Percentiles rank a stretch among this genome's conserved stretches.
These are phyloP conservation scores for Telenomus remus DNA, from an alignment of 1,140 invertebrate genomes.

Conservation along the genomic window DNA sequence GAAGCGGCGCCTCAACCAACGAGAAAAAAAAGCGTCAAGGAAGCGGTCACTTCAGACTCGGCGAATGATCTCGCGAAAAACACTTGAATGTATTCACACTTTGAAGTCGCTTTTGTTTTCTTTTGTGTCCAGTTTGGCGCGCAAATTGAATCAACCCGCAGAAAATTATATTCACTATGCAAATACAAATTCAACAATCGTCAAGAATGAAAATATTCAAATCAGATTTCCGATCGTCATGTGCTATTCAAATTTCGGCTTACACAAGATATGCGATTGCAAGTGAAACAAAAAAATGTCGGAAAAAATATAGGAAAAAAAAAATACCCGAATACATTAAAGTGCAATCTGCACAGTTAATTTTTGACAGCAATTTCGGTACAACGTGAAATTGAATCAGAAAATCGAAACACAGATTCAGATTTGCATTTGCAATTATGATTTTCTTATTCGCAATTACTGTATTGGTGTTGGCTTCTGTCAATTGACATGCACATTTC, in stretches of 20 bases:
- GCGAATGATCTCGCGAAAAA: slow-evolving; percentile 14
- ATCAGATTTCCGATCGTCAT: slow-evolving; percentile 43
- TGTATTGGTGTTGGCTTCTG: background rate
- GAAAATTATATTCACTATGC: slow-evolving; percentile 42
- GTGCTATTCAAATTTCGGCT: slow-evolving; percentile 33
- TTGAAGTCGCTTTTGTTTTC: slow-evolving; percentile 19
- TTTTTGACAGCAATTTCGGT: too few relatives aligned
- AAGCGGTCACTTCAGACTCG: slow-evolving; percentile 18
- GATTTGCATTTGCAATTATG: too few relatives aligned
- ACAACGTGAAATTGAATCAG: too few relatives aligned
- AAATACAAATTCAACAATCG: slow-evolving; percentile 40
- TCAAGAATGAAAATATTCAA: slow-evolving; percentile 45
- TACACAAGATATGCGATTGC: background rate
- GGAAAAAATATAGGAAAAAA: too few relatives aligned
- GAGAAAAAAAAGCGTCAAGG: background rate
- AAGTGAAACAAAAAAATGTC: too few relatives aligned
- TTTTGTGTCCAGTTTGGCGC: slow-evolving; percentile 27
- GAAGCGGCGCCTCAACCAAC: slow-evolving; percentile 6
- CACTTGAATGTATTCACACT: slow-evolving; percentile 10
- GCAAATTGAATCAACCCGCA: slow-evolving; percentile 42
- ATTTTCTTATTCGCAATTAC: background rate
- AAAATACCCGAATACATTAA: too few relatives aligned
- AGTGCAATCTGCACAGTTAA: too few relatives aligned
- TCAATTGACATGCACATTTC: slow-evolving; percentile 5
- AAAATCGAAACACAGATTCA: too few relatives aligned